Evolutionary conservation across 2,113 vertebrate genomes (phyloP).

Genomic region (Microcebus ravelobensis): DNA sequence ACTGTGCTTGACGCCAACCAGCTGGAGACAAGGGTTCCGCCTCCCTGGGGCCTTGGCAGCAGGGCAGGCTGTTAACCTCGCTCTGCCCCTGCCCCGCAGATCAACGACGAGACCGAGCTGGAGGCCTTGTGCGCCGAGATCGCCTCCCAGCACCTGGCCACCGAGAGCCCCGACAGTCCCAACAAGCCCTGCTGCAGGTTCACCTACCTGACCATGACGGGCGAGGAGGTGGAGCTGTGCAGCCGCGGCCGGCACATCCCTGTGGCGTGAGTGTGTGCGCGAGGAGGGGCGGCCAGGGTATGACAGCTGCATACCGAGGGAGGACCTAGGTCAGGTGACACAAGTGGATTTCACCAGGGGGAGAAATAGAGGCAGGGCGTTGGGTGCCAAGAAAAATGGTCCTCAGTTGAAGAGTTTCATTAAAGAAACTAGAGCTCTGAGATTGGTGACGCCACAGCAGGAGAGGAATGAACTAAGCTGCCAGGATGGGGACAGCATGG

Average conservation of each 20-base stretch:
- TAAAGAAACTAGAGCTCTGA: neutral
- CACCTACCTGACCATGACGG: slow-evolving; percentile 94
- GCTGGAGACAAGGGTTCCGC: accelerated
- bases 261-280: slow-evolving; percentile 87
- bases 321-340: accelerated
- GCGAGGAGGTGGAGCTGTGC: slow-evolving; percentile 97
- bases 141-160: slow-evolving; percentile 93
- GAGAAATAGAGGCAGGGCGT: accelerated
- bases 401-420: neutral
- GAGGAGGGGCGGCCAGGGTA: neutral
- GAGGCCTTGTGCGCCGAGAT: slow-evolving; percentile 96
- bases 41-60: neutral
- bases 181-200: slow-evolving; percentile 95
- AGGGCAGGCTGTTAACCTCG: neutral
- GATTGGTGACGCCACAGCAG: neutral
- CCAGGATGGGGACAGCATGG: neutral
- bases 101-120: slow-evolving; percentile 93
- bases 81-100: slow-evolving; percentile 79
- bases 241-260: slow-evolving; percentile 91
- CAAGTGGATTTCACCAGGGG: accelerated
- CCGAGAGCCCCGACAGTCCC: slow-evolving; percentile 95
- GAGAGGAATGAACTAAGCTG: neutral
- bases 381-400: neutral
- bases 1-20: neutral
- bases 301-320: accelerated